These are phyloP conservation scores for Monarcha castaneiventris DNA, from an alignment of 2,113 vertebrate genomes.

Conservation along the genomic window DNA sequence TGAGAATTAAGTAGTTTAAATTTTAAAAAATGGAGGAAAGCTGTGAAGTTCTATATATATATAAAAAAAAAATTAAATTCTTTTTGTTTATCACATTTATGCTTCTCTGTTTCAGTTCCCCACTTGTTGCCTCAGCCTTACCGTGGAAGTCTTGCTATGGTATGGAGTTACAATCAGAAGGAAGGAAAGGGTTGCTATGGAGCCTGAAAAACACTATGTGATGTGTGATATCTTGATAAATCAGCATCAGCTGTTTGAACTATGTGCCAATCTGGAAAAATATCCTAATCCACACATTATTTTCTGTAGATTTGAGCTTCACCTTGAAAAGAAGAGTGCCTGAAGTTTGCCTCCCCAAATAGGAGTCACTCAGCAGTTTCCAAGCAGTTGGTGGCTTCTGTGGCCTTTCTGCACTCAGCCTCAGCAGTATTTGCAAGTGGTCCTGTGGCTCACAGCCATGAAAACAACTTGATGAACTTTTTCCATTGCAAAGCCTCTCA, in stretches of 20 bases:
- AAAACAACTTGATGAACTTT: background rate
- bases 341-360: background rate
- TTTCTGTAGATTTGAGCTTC: background rate
- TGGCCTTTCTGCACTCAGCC: background rate
- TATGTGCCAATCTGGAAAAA: fast-evolving
- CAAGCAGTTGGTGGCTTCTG: background rate
- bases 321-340: background rate
- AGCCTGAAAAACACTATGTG: background rate
- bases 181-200: background rate
- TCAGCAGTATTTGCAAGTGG: background rate
- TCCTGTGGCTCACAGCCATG: background rate
- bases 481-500: background rate
- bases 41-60: background rate
- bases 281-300: background rate
- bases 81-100: background rate
- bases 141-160: fast-evolving
- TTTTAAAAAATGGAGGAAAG: background rate
- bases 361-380: background rate
- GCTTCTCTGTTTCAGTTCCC: background rate
- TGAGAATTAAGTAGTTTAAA: background rate
- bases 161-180: background rate
- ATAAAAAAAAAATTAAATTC: background rate
- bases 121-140: background rate
- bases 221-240: background rate
- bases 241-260: background rate